Evolutionary conservation across 2,797 vertebrate genomes (phyloP), one percentile per base, ranked within the genome.

Genomic region (Cercopithecus mitis): DNA sequence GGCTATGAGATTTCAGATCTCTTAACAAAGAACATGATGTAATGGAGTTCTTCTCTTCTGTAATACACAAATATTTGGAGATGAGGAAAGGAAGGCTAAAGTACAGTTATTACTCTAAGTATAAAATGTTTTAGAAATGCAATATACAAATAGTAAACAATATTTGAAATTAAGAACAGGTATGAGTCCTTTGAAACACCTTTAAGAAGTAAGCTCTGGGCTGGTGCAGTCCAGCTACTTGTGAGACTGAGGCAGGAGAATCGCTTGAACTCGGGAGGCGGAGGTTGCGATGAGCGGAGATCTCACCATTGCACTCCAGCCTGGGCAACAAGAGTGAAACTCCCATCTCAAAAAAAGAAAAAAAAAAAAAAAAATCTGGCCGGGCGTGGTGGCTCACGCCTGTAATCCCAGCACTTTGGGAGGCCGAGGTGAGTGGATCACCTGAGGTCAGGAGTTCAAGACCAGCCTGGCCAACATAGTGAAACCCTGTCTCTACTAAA

Each of bases 121-220:
- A 41, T 79, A 73, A 85, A 79, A 47, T 77, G 61, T 33, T 91
- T 96, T 81, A 84, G 30, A 91, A 80, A 83, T 79, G 3, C 39
- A 90, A 19, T 88, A 45, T 50, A 25, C 45, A 39, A 64, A 89
- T 24, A 80, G 39, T 47, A 75, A 93, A 19, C 52, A 83, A 3
- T 72, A 92, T 87, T 93, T 88, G 86, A 95, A 95, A 90, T 33
- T 25, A 10, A 55, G 39, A 87, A 77, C 11, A 94, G 81, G 24
- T 33, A 39, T 24, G 19, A 45, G 22, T 93, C 79, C 8, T 94
- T 77, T 86, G 88, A 88, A 86, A 89, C 52, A 86, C 10, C 12
- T 90, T 55, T 82, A 43, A 57, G 36, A 84, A 41, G 22, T 27
- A 55, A 86, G 20, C 25, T 61, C 79, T 85, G 58, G 52, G 52